Percentiles rank a stretch among this genome's conserved stretches.
Evolutionary conservation across 2,113 vertebrate genomes (phyloP).

Genomic region (Vulpes vulpes): DNA sequence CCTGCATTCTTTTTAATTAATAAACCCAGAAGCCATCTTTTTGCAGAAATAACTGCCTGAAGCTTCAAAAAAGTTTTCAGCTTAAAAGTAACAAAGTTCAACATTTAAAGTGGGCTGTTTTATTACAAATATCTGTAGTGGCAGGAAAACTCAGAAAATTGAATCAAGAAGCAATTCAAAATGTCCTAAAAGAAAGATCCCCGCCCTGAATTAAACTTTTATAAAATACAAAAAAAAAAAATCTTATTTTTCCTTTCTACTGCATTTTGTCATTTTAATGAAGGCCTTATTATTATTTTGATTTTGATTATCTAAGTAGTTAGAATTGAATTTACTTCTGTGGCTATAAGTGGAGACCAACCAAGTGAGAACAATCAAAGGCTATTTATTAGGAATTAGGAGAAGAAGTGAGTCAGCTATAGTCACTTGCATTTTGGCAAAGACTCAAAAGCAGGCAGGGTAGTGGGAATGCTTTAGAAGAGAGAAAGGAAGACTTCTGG

Average conservation of each 20-base stretch:
- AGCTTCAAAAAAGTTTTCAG: constrained; percentile 57
- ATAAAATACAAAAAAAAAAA: neutral
- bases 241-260: neutral
- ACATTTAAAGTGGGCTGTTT: neutral
- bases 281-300: neutral
- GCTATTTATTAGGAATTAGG: neutral
- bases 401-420: neutral
- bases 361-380: neutral
- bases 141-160: constrained; percentile 1
- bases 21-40: constrained; percentile 63
- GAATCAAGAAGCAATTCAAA: neutral
- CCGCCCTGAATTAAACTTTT: neutral
- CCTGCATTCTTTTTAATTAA: constrained; percentile 73
- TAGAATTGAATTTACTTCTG: constrained; percentile 3
- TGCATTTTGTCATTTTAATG: neutral
- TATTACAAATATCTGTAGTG: neutral
- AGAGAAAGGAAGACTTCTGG: fast-evolving
- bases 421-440: neutral
- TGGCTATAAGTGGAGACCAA: neutral
- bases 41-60: constrained; percentile 64
- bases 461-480: fast-evolving
- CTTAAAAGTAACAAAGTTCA: constrained; percentile 61
- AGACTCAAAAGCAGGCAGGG: neutral
- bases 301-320: neutral
- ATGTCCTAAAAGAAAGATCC: neutral